Conservation (phyloP, 2,888 invertebrate species). For the Cartodere bifasciata region DNA sequence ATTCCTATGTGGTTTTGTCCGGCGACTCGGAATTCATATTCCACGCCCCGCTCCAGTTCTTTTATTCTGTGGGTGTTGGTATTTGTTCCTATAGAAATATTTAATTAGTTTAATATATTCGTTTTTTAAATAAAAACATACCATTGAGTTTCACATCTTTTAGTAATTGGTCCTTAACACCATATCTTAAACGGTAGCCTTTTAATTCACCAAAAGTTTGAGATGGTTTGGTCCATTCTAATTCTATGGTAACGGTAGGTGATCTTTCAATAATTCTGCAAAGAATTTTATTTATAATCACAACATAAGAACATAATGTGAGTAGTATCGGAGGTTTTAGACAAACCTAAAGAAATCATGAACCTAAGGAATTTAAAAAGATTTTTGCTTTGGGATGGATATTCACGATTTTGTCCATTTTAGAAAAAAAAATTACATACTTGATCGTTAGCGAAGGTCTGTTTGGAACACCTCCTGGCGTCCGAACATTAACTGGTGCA, state of each 20-base stretch:
- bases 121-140: constrained; percentile 12
- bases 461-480: constrained; percentile 87
- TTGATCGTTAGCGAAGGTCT: constrained; percentile 52
- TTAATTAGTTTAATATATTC: constrained; percentile 4
- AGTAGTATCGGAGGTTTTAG: constrained; percentile 3
- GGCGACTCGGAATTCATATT: constrained; percentile 93
- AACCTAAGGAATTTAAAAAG: constrained; percentile 1
- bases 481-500: constrained; percentile 70
- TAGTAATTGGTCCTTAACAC: constrained; percentile 68
- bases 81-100: constrained; percentile 37
- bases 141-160: constrained; percentile 60
- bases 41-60: constrained; percentile 80
- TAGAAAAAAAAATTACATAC: constrained; percentile 17
- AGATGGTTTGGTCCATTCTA: constrained; percentile 85
- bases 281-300: too few relatives aligned
- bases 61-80: constrained; percentile 58
- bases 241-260: constrained; percentile 75
- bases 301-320: constrained; percentile 4
- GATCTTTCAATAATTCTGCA: constrained; percentile 71
- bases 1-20: constrained; percentile 91
- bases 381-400: too few relatives aligned
- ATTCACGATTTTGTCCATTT: too few relatives aligned
- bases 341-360: too few relatives aligned
- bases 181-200: constrained; percentile 78
- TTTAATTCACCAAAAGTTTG: constrained; percentile 81